Evolutionary conservation across 2,888 invertebrate genomes (phyloP).

Genomic region (Ormyrus pomaceus): DNA sequence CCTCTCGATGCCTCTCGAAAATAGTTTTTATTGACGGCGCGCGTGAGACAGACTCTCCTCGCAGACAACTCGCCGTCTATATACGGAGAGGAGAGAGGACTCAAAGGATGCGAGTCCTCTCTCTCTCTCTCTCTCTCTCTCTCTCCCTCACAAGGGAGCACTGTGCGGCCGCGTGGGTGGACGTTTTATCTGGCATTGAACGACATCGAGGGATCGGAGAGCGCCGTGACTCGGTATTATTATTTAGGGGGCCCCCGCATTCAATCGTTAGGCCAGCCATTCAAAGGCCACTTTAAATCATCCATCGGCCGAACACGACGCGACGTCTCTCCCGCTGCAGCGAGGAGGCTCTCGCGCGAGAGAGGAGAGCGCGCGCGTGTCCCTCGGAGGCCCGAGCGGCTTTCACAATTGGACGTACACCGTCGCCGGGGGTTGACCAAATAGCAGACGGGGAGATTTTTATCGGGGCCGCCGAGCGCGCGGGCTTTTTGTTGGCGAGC

Average conservation of each 20-base stretch:
- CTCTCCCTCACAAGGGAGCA: constrained; percentile 6
- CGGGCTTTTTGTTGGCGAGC: not conserved
- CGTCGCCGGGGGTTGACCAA: constrained; percentile 44
- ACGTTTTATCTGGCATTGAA: constrained; percentile 68
- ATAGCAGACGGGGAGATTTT: constrained; percentile 42
- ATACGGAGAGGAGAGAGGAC: constrained; percentile 6
- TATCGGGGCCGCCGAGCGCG: constrained; percentile 19
- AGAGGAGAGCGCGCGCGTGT: not conserved
- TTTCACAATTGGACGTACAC: constrained; percentile 50
- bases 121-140: not conserved
- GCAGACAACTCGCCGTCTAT: constrained; percentile 21
- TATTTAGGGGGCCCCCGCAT: constrained; percentile 68
- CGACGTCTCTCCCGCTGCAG: constrained; percentile 7
- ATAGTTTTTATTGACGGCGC: constrained; percentile 49
- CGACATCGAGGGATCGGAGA: constrained; percentile 62
- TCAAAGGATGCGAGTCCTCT: constrained; percentile 51
- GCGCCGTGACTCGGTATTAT: constrained; percentile 74
- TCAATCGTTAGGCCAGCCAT: constrained; percentile 72
- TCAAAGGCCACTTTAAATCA: constrained; percentile 73
- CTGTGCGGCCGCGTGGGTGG: constrained; percentile 67
- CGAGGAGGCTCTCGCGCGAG: not conserved
- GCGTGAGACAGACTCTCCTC: constrained; percentile 5
- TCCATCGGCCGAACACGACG: constrained; percentile 62
- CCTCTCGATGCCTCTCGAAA: constrained; percentile 38
- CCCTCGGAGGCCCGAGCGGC: constrained; percentile 27